Percentiles rank a stretch among this genome's conserved stretches.
Evolutionary conservation across 2,113 vertebrate species (phyloP).

Genomic region (Gymnorhina tibicen): DNA sequence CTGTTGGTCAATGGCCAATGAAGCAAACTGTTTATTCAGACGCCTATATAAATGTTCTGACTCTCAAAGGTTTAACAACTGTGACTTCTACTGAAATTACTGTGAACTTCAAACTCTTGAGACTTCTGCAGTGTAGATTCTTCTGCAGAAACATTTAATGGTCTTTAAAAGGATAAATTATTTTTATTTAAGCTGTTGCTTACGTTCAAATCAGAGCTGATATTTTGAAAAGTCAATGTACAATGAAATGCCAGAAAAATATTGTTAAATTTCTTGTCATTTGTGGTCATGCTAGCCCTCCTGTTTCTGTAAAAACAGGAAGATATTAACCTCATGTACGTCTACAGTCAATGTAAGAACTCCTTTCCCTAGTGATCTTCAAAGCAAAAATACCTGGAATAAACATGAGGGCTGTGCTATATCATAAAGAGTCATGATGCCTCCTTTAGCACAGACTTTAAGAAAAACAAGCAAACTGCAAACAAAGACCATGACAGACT

Average conservation of each 20-base stretch:
- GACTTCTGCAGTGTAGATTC: not conserved
- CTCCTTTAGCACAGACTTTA: constrained; percentile 30
- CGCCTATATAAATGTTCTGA: not conserved
- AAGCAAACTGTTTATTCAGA: not conserved
- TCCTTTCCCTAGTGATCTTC: constrained; percentile 22
- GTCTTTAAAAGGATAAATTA: not conserved
- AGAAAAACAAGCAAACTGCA: constrained; percentile 25
- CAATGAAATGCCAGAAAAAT: not conserved
- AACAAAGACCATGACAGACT: constrained; percentile 28
- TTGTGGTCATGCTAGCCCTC: not conserved
- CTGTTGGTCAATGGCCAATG: not conserved
- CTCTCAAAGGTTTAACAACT: not conserved
- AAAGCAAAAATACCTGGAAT: constrained; percentile 39
- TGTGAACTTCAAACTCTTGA: not conserved
- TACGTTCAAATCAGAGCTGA: not conserved
- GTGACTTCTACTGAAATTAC: not conserved
- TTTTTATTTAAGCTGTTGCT: not conserved
- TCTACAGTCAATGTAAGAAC: not conserved
- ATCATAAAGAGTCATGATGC: constrained; percentile 7
- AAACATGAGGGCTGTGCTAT: constrained; percentile 8
- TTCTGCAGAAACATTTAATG: not conserved
- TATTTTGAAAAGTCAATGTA: constrained; percentile 21
- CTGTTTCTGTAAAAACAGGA: not conserved
- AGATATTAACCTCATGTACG: not conserved
- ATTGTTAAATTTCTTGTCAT: constrained; percentile 3